Evolutionary conservation across 2,888 invertebrate species (phyloP).

Genomic region (Macrosiphum euphorbiae): DNA sequence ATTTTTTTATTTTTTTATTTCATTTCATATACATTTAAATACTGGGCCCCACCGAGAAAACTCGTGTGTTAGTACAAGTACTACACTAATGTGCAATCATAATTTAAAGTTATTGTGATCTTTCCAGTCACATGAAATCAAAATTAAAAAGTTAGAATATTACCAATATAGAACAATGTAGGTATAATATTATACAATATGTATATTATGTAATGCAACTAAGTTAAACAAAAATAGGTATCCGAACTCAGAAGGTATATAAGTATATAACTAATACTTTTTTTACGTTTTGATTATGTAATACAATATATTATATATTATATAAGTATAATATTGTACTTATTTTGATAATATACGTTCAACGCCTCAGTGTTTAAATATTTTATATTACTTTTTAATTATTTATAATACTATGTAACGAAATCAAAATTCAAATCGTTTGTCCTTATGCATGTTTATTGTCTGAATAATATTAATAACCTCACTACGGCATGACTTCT

Average conservation of each 20-base stretch:
- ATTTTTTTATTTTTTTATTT: no score
- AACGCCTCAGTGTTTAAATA: not conserved
- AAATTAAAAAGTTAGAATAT: not conserved
- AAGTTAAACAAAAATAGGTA: not conserved
- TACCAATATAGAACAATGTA: not conserved
- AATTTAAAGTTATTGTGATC: not conserved
- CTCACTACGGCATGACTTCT: not conserved
- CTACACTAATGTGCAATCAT: not conserved
- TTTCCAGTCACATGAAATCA: not conserved
- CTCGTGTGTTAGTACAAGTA: not conserved
- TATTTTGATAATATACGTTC: not conserved
- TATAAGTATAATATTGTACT: not conserved
- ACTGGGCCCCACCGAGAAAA: no score
- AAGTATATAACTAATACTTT: not conserved
- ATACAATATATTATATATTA: not conserved
- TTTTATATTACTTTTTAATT: not conserved
- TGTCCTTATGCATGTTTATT: not conserved
- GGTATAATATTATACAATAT: no score
- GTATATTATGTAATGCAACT: not conserved
- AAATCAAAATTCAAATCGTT: not conserved
- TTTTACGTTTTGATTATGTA: not conserved
- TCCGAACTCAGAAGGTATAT: not conserved
- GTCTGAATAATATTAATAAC: not conserved
- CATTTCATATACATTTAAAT: no score
- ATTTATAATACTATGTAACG: not conserved